Evolutionary conservation across 2,888 invertebrate species (phyloP), one percentile per base, ranked within the genome.

Genomic region (Pachycephus smyrnensis): DNA sequence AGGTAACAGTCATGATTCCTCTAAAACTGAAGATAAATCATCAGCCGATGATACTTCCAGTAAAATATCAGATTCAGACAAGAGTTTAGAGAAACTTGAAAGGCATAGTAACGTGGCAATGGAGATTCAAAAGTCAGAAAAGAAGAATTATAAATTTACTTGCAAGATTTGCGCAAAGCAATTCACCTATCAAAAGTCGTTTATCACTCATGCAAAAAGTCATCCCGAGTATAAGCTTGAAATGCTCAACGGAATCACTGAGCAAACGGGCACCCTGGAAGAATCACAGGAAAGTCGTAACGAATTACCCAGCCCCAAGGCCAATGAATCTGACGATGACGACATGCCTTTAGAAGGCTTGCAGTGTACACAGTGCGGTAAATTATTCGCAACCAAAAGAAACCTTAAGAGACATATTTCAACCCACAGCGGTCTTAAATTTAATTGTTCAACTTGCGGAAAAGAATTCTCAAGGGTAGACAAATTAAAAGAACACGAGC

Each of bases 291-390:
- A 79, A 31, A 80, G 71, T 76, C 68, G 73, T 30, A 75, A 74
- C 33, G 55, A 55, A 23, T 55, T 55, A 55, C 23, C 55, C 23
- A 81, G 77, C 74, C 80, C 80, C 32, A 83, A 75, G 30, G 76
- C 35, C 3, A 78, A 75, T 37, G 80, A 85, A 68, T 76, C 78
- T 11, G 79, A 87, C 0, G 85, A 86, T 11, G 82, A 82, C 40
- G 87, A 89, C 79, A 80, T 88, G 75, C 87, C 88, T 1, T 76
- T 82, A n/a, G 86, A 87, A 73, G 88, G 85, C 79, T 69, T 90
- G 33, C 90, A 90, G 33, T 90, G 90, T 40, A 89, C 88, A 23
- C 87, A 90, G 74, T 90, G 90, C 78, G 89, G 90, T 23, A 89
- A 90, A 82, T 80, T 89, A 12, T 89, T 90, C 76, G 89, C 89